Evolutionary conservation across 2,113 vertebrate species (phyloP), one percentile per base, ranked within the genome.

Genomic region (Lycaon pictus): DNA sequence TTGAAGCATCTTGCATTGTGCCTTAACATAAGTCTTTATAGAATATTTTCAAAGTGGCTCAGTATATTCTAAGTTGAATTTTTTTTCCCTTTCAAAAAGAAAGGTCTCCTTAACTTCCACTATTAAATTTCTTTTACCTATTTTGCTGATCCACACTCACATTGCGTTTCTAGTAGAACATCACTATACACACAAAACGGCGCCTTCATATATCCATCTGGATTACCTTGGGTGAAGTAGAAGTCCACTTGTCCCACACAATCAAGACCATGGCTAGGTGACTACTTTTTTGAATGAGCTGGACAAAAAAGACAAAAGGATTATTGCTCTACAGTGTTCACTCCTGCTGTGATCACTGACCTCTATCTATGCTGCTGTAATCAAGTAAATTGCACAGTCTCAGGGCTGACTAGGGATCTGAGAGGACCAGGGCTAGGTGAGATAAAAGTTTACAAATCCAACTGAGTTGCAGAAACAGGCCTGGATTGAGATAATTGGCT

Each of bases 1-100:
- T 67, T 77, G 37, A 84, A 48, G 60, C 19, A 90, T 32, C 72
- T 93, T 82, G 6, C 13, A 86, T n/a, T 97, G 58, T 90, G 17
- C 53, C 43, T 43, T 90, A 93, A 81, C 16, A 56, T 0, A 6
- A 2, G n/a, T 93, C 37, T 83, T 92, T 17, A 56, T 16, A 65
- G 23, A 83, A 84, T 87, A 51, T 58, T 97, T 88, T 82, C 83
- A 94, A 87, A 88, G 37, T 48, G 23, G 60, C 71, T 93, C 63
- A 85, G 88, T 55, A 71, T 55, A 60, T 35, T 93, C 20, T 82
- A 74, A 58, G 29, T 35, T 89, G 81, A 95, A 96, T 84, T 11
- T 76, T 20, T 87, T 71, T 82, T 48, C 72, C 56, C 25, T 94
- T 89, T 88, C 11, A 29, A 71, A 95, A 71, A 48, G 82, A 83